Evolutionary conservation across 2,888 invertebrate genomes (phyloP), one percentile per base, ranked within the genome.

Genomic region (Cetonia aurata): DNA sequence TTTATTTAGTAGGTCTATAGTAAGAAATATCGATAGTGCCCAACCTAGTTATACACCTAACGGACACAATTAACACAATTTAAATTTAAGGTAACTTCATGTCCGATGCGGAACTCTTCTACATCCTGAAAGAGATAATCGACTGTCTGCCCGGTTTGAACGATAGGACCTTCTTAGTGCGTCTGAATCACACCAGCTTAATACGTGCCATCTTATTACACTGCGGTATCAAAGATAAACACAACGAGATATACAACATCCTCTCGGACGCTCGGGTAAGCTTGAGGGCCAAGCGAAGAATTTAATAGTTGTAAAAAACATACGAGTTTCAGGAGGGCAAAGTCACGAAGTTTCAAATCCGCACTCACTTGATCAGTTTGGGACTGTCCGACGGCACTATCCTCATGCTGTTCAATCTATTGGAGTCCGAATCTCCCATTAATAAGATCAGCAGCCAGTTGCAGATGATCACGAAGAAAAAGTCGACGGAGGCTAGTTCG

Each of bases 21-120:
- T n/a, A n/a, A n/a, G n/a, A n/a, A n/a, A n/a, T n/a, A n/a, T n/a
- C n/a, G n/a, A n/a, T n/a, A n/a, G n/a, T n/a, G n/a, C n/a, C n/a
- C n/a, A n/a, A n/a, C n/a, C n/a, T n/a, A n/a, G n/a, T n/a, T n/a
- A n/a, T n/a, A n/a, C n/a, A n/a, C n/a, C n/a, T n/a, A n/a, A n/a
- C n/a, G n/a, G n/a, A n/a, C n/a, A n/a, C n/a, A n/a, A n/a, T n/a
- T n/a, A n/a, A 25, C 31, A 6, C 15, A 3, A 48, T 37, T 65
- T 56, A n/a, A 25, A 69, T 71, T 66, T 80, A 81, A 89, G 91
- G 89, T 70, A 89, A 91, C 76, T 86, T 93, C 37, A 88, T 96
- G 84, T 88, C 93, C 0, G 97, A 98, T 80, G 95, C 96, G 0
- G 98, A 98, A 81, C 83, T 96, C 0, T 84, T 98, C 9, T 90